These are phyloP conservation scores for Daboia siamensis DNA, from an alignment of 2,113 vertebrate genomes.

Conservation along the genomic window DNA sequence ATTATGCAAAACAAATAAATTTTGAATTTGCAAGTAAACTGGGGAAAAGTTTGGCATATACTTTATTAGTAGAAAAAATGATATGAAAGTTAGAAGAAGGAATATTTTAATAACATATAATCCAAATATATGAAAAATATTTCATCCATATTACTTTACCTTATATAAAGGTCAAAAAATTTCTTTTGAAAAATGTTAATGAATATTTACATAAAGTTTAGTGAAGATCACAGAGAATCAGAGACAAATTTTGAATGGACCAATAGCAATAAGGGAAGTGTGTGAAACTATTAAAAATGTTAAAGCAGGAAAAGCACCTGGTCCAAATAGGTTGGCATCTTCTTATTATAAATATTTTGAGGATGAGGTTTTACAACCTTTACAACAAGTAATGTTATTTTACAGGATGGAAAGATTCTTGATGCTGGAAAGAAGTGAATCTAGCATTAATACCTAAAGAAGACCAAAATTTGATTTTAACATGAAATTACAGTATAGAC, in stretches of 20 bases:
- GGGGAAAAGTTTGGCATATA: neutral
- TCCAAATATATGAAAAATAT: neutral
- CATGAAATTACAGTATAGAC: neutral
- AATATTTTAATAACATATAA: neutral
- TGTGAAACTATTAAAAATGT: neutral
- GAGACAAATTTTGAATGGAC: neutral
- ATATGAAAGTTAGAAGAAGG: neutral
- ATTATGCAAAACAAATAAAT: neutral
- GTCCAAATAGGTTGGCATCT: neutral
- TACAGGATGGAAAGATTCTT: neutral
- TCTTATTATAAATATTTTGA: neutral
- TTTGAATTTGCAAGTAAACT: neutral
- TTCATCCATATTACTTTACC: neutral
- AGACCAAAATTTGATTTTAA: neutral
- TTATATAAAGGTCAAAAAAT: neutral
- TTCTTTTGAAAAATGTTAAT: neutral
- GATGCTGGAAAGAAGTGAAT: neutral
- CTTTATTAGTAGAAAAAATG: neutral
- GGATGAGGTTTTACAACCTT: neutral
- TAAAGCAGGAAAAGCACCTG: neutral
- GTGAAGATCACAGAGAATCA: neutral
- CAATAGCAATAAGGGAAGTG: neutral
- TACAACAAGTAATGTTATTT: neutral
- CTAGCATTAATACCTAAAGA: neutral
- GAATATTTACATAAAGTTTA: neutral